Base-by-base conservation (phyloP, 1,140 invertebrate species). In the Asobara japonica region DNA sequence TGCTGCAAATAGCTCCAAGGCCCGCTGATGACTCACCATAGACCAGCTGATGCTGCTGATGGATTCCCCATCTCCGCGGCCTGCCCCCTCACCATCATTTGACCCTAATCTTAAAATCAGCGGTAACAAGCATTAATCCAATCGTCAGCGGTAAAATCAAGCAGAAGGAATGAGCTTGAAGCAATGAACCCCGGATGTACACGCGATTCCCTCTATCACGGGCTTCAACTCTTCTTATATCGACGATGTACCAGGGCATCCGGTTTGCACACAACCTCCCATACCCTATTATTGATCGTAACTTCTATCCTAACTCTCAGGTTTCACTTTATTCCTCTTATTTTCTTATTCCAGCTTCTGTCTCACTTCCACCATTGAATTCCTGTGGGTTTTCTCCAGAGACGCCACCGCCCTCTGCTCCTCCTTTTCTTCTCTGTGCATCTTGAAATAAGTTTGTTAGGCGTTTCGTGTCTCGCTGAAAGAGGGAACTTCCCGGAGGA, bases 261-360 rank as follows among this genome's bases (percentile, higher is more conserved):
- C 27, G 45, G 64, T 36, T 72, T 66, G 22, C 36, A 48, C 18
- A 51, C 36, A n/a, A 31, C 25, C 13, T 16, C 69, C 31, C 22
- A 20, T 38, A 6, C 51, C 11, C 33, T 62, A 69, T 73, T 71
- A 74, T 74, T 72, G 76, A 77, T 77, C 75, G 56, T 71, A 76
- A 70, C 65, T 74, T 61, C 31, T 71, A 61, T 67, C 70, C 65
- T 20, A 68, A 68, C 30, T 56, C 10, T 64, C 60, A 30, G 60
- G 29, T 62, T 62, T 62, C 25, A 16, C 29, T 30, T 31, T 62
- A 27, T 51, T 51, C 22, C 29, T 75, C 27, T 65, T 65, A 62
- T 62, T 62, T 62, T 62, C 25, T 16, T 62, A 6, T n/a, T 31
- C 60, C 13, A 16, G 25, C 27, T 16, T 62, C 69, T 75, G 69